Conservation (phyloP, 2,888 invertebrate genomes). For the Neoaliturus tenellus region DNA sequence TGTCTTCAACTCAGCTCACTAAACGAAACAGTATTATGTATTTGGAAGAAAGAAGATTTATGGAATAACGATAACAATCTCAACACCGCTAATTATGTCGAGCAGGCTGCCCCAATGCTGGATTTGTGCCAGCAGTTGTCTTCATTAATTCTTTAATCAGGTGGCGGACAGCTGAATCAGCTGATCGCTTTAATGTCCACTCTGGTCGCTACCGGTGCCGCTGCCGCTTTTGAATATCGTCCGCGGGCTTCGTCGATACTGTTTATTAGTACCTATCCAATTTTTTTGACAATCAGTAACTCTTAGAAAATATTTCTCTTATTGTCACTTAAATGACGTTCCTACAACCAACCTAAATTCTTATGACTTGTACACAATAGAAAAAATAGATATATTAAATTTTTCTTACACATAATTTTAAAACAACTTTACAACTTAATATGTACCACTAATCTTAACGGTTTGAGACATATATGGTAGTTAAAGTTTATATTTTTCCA, state of each 20-base stretch:
- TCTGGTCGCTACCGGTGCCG: neutral
- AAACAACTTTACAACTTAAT: too few relatives aligned
- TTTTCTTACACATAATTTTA: too few relatives aligned
- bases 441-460: too few relatives aligned
- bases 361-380: too few relatives aligned
- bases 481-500: too few relatives aligned
- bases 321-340: too few relatives aligned
- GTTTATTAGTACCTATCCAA: slow-evolving; percentile 1
- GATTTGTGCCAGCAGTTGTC: slow-evolving; percentile 16
- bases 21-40: neutral
- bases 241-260: neutral
- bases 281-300: neutral
- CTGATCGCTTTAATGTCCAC: neutral
- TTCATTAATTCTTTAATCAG: slow-evolving; percentile 19
- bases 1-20: too few relatives aligned
- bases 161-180: neutral
- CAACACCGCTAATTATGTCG: neutral
- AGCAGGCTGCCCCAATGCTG: neutral
- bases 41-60: neutral
- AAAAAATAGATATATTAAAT: too few relatives aligned
- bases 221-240: neutral
- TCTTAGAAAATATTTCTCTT: too few relatives aligned
- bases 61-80: neutral
- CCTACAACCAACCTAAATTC: too few relatives aligned
- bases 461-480: too few relatives aligned